Evolutionary conservation across 2,888 invertebrate species (phyloP), one percentile per base, ranked within the genome.

Genomic region (Lobophora halterata): DNA sequence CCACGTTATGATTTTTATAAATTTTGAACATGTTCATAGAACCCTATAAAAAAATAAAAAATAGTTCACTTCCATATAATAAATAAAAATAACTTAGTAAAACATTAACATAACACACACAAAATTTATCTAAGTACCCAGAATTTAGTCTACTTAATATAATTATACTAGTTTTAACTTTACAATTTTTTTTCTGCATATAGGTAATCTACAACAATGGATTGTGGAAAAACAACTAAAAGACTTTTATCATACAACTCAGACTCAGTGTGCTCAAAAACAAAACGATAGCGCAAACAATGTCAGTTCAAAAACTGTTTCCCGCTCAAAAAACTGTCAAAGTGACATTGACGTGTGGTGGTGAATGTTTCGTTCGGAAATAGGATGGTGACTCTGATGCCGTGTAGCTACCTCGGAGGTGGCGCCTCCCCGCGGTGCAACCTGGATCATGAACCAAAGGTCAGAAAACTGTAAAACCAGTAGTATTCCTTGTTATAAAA

Each of bases 351-450:
- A 53, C 52, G 54, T 67, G 68, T 62, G 58, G 52, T 61, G 73
- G 65, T 65, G 69, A 65, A 73, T 65, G 70, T 61, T 12, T 12
- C 27, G 51, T 64, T 59, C 47, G 61, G 63, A 63, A 65, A 61
- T 71, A 80, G 71, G 71, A 90, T 91, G 90, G 90, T 91, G 88
- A 90, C 90, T 65, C 88, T 91, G 85, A 90, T 91, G 90, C 90
- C 90, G 79, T 91, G 90, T 80, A 89, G 89, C 79, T 91, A 89
- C 82, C 81, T 91, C 70, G 89, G 89, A 71, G 89, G 89, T 73
- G 83, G 88, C 52, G 82, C 87, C 61, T 86, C 89, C 55, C 83
- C 89, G 67, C 79, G 82, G 65, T 85, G 86, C 87, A 80, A 76
- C 62, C 65, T 86, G 79, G 87, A 86, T 55, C 82, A 83, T 74